A percentile compares a stretch with the other conserved stretches of the same genome.
These are phyloP conservation scores for Cephus nigrinus DNA, from an alignment of 2,888 invertebrate species.

Conservation along the genomic window DNA sequence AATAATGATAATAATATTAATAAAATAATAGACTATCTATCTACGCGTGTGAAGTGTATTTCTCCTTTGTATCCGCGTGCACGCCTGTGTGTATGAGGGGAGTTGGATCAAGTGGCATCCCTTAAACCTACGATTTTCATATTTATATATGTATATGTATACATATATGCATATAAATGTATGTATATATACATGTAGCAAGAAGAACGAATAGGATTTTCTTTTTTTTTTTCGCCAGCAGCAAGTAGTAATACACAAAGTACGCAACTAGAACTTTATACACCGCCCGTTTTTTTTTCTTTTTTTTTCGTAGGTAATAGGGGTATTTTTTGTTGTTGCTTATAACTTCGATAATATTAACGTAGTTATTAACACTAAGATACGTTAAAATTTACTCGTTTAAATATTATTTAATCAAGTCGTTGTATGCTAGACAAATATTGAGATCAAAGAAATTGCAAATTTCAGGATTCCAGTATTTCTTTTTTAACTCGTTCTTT, in stretches of 20 bases:
- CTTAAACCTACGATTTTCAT: slow-evolving; percentile 17
- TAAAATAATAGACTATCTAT: slow-evolving; percentile 58
- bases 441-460: slow-evolving; percentile 66
- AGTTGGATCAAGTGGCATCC: neutral
- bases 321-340: slow-evolving; percentile 37
- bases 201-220: slow-evolving; percentile 42
- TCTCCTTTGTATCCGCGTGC: slow-evolving; percentile 31
- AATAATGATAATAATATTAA: slow-evolving; percentile 48
- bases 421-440: slow-evolving; percentile 62
- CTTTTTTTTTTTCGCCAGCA: slow-evolving; percentile 36
- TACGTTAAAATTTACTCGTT: slow-evolving; percentile 49
- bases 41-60: slow-evolving; percentile 55
- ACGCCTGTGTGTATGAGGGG: too few species aligned
- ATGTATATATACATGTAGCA: slow-evolving; percentile 57
- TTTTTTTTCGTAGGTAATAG: slow-evolving; percentile 32
- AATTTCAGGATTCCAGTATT: slow-evolving; percentile 43
- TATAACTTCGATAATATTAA: slow-evolving; percentile 38
- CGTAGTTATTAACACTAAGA: slow-evolving; percentile 48
- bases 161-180: slow-evolving; percentile 41
- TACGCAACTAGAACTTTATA: slow-evolving; percentile 56
- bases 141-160: slow-evolving; percentile 35
- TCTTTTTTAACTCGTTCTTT: slow-evolving; percentile 12
- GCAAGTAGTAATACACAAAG: slow-evolving; percentile 55
- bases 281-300: slow-evolving; percentile 34
- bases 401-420: slow-evolving; percentile 57